phyloP scores from a whole-genome alignment of 2,797 vertebrate genomes.

The Selene dorsalis region DNA sequence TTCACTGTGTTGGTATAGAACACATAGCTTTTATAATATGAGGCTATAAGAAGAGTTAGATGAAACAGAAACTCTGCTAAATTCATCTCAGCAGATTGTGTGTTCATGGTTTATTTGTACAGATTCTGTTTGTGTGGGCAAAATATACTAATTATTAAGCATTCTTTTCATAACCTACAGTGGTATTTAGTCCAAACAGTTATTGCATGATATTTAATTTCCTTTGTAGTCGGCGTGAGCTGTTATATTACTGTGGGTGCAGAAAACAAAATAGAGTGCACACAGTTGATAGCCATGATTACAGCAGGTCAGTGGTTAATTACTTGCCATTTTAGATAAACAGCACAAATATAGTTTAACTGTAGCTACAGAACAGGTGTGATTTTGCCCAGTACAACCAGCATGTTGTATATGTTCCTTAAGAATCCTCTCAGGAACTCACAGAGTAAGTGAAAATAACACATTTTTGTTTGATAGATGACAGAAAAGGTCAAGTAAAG shows the following conservation, averaged over 20 bases:
- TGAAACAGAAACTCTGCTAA: neutral
- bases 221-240: neutral
- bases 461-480: neutral
- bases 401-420: no score
- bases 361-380: neutral
- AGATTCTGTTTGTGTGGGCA: neutral
- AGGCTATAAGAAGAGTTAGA: neutral
- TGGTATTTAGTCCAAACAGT: neutral
- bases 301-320: constrained; percentile 32
- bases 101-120: neutral
- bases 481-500: no score
- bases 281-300: neutral
- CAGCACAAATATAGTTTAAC: neutral
- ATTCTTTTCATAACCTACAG: neutral
- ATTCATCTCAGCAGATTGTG: neutral
- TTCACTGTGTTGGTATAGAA: constrained; percentile 3
- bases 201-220: constrained; percentile 9
- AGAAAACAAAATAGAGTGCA: constrained; percentile 18
- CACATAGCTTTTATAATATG: neutral
- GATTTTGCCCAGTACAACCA: neutral
- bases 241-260: neutral
- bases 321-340: constrained; percentile 21
- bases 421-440: neutral
- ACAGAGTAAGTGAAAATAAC: neutral
- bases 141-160: neutral